phyloP scores from a whole-genome alignment of 2,888 invertebrate genomes.

The Ptycholaimellus sp. region DNA sequence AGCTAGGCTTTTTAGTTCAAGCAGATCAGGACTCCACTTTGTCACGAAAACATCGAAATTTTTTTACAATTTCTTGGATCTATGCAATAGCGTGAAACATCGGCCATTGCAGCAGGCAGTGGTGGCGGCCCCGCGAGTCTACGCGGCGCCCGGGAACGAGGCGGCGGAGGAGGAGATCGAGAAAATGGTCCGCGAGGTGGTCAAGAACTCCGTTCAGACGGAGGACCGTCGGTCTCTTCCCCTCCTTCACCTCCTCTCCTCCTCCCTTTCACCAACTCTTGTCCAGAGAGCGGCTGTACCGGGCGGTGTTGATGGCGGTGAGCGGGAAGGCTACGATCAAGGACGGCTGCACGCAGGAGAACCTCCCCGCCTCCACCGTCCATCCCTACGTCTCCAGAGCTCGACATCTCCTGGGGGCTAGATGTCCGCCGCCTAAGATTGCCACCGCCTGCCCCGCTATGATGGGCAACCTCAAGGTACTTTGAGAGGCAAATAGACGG shows the following conservation, averaged over 20 bases:
- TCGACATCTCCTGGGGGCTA: slow-evolving; percentile 5
- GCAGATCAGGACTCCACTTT: too few species aligned
- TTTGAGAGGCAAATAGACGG: background rate
- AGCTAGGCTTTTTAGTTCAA: too few species aligned
- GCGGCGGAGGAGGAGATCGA: background rate
- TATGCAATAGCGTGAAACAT: too few species aligned
- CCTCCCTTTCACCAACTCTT: too few species aligned
- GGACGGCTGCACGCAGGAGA: slow-evolving; percentile 2
- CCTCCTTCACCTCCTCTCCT: too few species aligned
- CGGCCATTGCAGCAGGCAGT: background rate
- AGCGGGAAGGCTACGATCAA: slow-evolving; percentile 6
- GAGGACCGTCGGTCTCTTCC: background rate
- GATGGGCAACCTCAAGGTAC: background rate
- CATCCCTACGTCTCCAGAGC: slow-evolving; percentile 8
- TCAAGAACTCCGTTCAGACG: background rate
- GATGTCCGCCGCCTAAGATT: slow-evolving; percentile 7
- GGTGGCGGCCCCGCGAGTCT: background rate
- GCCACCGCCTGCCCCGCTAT: background rate
- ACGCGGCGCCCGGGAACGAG: background rate
- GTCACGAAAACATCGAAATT: too few species aligned
- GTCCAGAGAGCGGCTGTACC: background rate
- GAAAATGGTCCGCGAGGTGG: background rate
- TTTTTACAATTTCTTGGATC: too few species aligned
- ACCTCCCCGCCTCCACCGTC: slow-evolving; percentile 5
- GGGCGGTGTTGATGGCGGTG: slow-evolving; percentile 5